Evolutionary conservation across 2,888 invertebrate species (phyloP).

Genomic region (Sphinx pinastri): DNA sequence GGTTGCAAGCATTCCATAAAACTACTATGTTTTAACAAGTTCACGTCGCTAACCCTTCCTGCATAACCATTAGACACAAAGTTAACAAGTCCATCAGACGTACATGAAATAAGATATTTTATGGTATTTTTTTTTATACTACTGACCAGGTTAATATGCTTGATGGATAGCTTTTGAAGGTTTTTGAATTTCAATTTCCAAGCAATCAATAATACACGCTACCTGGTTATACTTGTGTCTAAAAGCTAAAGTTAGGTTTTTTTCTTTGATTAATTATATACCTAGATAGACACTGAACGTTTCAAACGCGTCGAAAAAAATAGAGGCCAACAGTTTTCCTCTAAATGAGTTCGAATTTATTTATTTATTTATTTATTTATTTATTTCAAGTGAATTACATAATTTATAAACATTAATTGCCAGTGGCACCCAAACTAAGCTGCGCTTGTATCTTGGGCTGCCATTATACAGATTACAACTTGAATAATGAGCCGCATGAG

Average conservation of each 20-base stretch:
- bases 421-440: too few relatives aligned
- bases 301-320: too few relatives aligned
- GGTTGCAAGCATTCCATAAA: constrained; percentile 6
- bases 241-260: constrained; percentile 42
- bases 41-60: constrained; percentile 19
- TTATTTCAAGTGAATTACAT: too few relatives aligned
- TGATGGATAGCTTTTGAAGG: constrained; percentile 50
- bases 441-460: too few relatives aligned
- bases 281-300: too few relatives aligned
- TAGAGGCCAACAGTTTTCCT: too few relatives aligned
- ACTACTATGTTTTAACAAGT: not conserved
- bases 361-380: too few relatives aligned
- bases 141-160: constrained; percentile 55
- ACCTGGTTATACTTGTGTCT: constrained; percentile 45
- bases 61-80: constrained; percentile 35
- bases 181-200: constrained; percentile 58
- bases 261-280: too few relatives aligned
- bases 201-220: constrained; percentile 54
- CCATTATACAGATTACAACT: too few relatives aligned
- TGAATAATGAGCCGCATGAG: too few relatives aligned
- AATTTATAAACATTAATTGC: too few relatives aligned
- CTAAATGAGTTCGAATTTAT: too few relatives aligned
- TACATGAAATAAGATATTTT: constrained; percentile 45
- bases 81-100: constrained; percentile 42
- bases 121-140: constrained; percentile 49